Percentiles rank a stretch among this genome's conserved stretches.
Conservation (phyloP, 37 sponge, comb jelly and placozoan genomes). For the Dysidea cf. avara region DNA sequence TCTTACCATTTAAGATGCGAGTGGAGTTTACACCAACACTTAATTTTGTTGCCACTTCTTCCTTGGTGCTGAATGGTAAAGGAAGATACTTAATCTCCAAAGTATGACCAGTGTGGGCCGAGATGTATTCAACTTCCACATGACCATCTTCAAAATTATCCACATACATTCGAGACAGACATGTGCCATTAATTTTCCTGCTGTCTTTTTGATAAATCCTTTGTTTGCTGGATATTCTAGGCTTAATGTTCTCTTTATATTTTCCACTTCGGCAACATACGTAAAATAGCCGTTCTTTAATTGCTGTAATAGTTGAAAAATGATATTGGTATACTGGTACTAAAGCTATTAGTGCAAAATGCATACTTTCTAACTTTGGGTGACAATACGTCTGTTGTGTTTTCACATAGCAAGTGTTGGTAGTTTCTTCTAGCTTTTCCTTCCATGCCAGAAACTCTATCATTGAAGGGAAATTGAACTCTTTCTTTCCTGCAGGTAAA, state of each 20-base stretch:
- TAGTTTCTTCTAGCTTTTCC: constrained; percentile 15
- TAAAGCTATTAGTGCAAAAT: too few relatives aligned
- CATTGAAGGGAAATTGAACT: constrained; percentile 11
- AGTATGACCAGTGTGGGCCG: constrained; percentile 21
- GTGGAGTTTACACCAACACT: constrained; percentile 2
- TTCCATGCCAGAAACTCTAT: constrained; percentile 17
- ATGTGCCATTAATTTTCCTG: background rate
- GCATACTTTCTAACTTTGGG: constrained; percentile 1
- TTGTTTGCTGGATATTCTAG: background rate
- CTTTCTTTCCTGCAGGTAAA: too few relatives aligned
- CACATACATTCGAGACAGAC: constrained; percentile 1
- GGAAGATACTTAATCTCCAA: constrained; percentile 17
- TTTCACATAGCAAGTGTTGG: constrained; percentile 11
- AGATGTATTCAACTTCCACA: constrained; percentile 7
- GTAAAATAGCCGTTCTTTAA: constrained; percentile 4
- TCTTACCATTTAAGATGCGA: constrained; percentile 23
- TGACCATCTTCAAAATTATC: constrained; percentile 3
- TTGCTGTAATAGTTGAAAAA: background rate
- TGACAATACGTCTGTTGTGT: constrained; percentile 11
- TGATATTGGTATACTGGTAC: background rate
- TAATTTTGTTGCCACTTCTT: constrained; percentile 12
- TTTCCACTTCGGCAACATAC: constrained; percentile 11
- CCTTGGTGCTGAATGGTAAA: constrained; percentile 17
- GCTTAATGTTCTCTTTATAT: background rate
- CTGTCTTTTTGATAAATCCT: background rate